Conservation (phyloP, 2,113 vertebrate genomes). For the Callithrix jacchus region DNA sequence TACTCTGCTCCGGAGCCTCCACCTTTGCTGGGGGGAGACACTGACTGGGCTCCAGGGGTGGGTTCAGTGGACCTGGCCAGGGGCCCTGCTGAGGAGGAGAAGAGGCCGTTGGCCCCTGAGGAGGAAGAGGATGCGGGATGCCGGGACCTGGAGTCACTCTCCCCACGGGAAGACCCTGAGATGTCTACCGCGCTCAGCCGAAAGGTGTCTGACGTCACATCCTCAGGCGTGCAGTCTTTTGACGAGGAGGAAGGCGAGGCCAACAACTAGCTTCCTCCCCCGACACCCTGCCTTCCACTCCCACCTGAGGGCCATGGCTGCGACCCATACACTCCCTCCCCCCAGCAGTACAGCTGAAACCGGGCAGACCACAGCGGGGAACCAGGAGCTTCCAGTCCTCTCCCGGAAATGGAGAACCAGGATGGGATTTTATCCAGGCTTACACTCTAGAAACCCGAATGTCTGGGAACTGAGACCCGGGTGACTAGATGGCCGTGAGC, state of each 20-base stretch:
- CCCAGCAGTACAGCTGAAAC: constrained; percentile 43
- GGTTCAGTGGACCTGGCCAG: constrained; percentile 82
- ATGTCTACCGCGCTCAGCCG: constrained; percentile 89
- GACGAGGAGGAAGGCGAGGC: constrained; percentile 93
- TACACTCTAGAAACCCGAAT: not conserved
- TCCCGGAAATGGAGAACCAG: not conserved
- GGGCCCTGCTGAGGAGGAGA: constrained; percentile 89
- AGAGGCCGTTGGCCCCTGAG: constrained; percentile 83
- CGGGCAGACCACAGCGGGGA: not conserved
- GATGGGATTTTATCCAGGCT: not conserved
- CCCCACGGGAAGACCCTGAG: constrained; percentile 92
- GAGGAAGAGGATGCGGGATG: constrained; percentile 93
- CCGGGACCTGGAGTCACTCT: constrained; percentile 93
- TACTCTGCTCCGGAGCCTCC: constrained; percentile 64
- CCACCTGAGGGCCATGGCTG: constrained; percentile 51
- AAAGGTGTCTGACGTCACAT: constrained; percentile 93
- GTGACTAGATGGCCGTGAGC: not conserved
- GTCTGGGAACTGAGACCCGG: constrained; percentile 26
- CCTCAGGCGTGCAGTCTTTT: constrained; percentile 91
- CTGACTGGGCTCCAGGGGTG: constrained; percentile 64
- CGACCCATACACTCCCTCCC: constrained; percentile 31
- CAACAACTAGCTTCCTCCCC: constrained; percentile 84
- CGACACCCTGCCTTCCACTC: not conserved
- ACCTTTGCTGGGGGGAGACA: constrained; percentile 61
- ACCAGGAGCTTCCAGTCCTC: constrained; percentile 10